Evolutionary conservation across 2,113 vertebrate species (phyloP).

Genomic region (Neolamprologus longior): DNA sequence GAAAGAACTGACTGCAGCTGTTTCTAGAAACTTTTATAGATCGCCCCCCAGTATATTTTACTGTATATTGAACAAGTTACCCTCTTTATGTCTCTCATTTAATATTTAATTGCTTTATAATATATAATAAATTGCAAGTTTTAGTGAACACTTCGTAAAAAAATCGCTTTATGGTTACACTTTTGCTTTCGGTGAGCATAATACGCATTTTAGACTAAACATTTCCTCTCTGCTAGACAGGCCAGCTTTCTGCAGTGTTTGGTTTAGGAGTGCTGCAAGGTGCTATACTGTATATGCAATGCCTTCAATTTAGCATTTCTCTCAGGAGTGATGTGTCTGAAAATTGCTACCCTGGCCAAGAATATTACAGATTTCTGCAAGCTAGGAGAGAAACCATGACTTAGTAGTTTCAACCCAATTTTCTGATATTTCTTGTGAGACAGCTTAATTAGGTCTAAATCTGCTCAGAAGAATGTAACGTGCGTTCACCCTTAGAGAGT

Average conservation of each 20-base stretch:
- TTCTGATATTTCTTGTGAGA: not conserved
- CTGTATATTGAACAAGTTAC: not conserved
- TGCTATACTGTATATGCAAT: slow-evolving; percentile 1
- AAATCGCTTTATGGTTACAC: not conserved
- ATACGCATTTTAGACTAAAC: not conserved
- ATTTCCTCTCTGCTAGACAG: not conserved
- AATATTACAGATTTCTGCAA: slow-evolving; percentile 19
- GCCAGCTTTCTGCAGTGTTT: not conserved
- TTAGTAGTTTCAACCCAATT: slow-evolving; percentile 42
- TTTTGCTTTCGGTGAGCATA: not conserved
- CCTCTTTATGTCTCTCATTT: not conserved
- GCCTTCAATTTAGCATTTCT: slow-evolving; percentile 34
- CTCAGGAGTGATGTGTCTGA: slow-evolving; percentile 37
- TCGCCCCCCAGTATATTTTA: not conserved
- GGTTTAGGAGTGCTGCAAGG: slow-evolving; percentile 11
- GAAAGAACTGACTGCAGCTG: not conserved
- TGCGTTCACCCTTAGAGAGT: not conserved
- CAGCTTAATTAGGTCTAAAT: slow-evolving; percentile 44
- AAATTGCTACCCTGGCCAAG: slow-evolving; percentile 5
- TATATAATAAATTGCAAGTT: not conserved
- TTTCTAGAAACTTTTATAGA: not conserved
- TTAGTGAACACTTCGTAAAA: not conserved
- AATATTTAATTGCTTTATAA: not conserved
- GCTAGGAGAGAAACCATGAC: slow-evolving; percentile 13
- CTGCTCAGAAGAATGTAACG: slow-evolving; percentile 35